phyloP scores from a whole-genome alignment of 2,888 invertebrate species.

The Erebia ligea region DNA sequence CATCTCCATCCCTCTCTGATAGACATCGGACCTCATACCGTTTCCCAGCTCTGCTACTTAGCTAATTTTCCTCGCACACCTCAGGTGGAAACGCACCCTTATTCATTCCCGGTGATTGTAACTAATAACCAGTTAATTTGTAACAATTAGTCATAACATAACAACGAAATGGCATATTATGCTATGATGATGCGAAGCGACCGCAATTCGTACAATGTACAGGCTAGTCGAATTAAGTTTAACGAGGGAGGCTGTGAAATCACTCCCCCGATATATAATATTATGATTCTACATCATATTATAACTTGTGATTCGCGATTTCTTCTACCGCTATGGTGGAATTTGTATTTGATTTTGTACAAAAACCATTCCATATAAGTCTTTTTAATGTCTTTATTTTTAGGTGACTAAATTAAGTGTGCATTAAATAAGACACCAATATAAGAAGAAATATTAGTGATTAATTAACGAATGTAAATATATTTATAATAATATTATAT shows the following conservation, averaged over 20 bases:
- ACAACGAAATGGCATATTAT: constrained; percentile 37
- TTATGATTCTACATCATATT: constrained; percentile 54
- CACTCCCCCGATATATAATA: constrained; percentile 50
- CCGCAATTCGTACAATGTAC: constrained; percentile 69
- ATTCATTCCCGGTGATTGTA: constrained; percentile 17
- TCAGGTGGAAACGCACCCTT: neutral
- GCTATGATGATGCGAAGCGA: constrained; percentile 46
- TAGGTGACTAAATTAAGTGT: constrained; percentile 71
- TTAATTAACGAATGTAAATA: constrained; percentile 79
- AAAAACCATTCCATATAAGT: constrained; percentile 81
- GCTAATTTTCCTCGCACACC: no score
- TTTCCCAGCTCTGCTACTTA: no score
- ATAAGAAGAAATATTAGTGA: constrained; percentile 74
- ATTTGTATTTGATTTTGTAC: constrained; percentile 79
- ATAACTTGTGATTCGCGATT: constrained; percentile 72
- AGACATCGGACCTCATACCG: no score
- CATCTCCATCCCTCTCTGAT: no score
- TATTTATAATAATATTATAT: constrained; percentile 82
- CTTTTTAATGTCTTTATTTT: constrained; percentile 77
- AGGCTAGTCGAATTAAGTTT: constrained; percentile 70
- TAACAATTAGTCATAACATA: constrained; percentile 14
- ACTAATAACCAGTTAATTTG: constrained; percentile 17
- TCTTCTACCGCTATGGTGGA: constrained; percentile 71
- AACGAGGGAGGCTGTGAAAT: constrained; percentile 44
- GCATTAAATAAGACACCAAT: constrained; percentile 83